Evolutionary conservation across 2,797 vertebrate species (phyloP).

Genomic region (Scomberomorus guttatus): DNA sequence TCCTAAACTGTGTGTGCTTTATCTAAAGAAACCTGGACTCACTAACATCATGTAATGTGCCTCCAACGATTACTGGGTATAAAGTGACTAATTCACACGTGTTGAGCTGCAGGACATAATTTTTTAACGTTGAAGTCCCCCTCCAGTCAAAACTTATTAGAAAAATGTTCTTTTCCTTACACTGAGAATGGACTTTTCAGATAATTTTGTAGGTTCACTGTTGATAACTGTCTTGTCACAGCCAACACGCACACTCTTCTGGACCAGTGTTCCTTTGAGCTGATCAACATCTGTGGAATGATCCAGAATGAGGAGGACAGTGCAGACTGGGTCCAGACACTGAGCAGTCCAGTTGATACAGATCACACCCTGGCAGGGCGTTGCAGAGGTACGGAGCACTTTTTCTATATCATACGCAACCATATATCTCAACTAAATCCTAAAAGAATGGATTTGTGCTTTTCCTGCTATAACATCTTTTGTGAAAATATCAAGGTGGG

Average conservation of each 20-base stretch:
- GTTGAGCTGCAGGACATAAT: too few relatives aligned
- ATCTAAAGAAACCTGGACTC: too few relatives aligned
- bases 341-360: slow-evolving; percentile 66
- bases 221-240: slow-evolving; percentile 63
- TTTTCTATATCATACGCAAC: not conserved
- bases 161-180: too few relatives aligned
- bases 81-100: too few relatives aligned
- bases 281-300: slow-evolving; percentile 94
- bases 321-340: slow-evolving; percentile 87
- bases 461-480: too few relatives aligned
- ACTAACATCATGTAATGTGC: too few relatives aligned
- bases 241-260: slow-evolving; percentile 89
- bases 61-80: too few relatives aligned
- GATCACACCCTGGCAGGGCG: slow-evolving; percentile 90
- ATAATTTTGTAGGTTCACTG: not conserved
- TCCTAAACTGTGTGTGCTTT: too few relatives aligned
- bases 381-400: slow-evolving; percentile 86
- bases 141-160: too few relatives aligned
- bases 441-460: not conserved
- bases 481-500: too few relatives aligned
- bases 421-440: not conserved
- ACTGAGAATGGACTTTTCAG: too few relatives aligned
- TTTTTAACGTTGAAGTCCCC: too few relatives aligned
- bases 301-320: slow-evolving; percentile 88
- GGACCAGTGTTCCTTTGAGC: slow-evolving; percentile 94